A percentile compares a stretch with the other conserved stretches of the same genome.
Conservation (phyloP, 2,888 invertebrate species). For the Trimorus sp. region DNA sequence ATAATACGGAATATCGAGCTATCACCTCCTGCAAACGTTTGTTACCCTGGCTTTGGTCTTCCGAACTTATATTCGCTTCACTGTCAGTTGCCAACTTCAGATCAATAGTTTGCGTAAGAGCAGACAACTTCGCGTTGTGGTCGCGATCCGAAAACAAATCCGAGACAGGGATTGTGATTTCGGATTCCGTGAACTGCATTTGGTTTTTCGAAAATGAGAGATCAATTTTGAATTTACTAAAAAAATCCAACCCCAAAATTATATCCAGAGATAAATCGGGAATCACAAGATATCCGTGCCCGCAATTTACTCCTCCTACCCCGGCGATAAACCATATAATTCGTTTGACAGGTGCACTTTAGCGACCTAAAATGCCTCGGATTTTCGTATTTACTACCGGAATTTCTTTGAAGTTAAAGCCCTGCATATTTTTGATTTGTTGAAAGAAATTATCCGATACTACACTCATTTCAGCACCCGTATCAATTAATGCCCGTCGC, state of each 20-base stretch:
- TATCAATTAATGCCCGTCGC: conserved; percentile 11
- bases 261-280: conserved; percentile 11
- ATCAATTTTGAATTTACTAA: not conserved
- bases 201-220: not conserved
- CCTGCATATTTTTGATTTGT: not conserved
- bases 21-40: not conserved
- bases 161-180: not conserved
- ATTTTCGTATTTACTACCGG: not conserved
- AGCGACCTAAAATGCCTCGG: not conserved
- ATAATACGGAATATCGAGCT: not conserved
- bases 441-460: not conserved
- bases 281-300: conserved; percentile 2
- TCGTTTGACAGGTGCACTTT: not conserved
- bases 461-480: conserved; percentile 10
- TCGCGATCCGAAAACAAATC: no score
- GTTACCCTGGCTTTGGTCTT: not conserved
- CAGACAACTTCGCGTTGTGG: no score
- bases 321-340: not conserved
- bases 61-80: not conserved
- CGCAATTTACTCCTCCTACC: not conserved
- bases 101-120: not conserved
- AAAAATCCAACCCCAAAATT: conserved; percentile 24
- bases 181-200: not conserved
- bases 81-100: not conserved
- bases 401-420: not conserved